Base-by-base conservation (phyloP, 2,113 vertebrate genomes). In the Channa argus region DNA sequence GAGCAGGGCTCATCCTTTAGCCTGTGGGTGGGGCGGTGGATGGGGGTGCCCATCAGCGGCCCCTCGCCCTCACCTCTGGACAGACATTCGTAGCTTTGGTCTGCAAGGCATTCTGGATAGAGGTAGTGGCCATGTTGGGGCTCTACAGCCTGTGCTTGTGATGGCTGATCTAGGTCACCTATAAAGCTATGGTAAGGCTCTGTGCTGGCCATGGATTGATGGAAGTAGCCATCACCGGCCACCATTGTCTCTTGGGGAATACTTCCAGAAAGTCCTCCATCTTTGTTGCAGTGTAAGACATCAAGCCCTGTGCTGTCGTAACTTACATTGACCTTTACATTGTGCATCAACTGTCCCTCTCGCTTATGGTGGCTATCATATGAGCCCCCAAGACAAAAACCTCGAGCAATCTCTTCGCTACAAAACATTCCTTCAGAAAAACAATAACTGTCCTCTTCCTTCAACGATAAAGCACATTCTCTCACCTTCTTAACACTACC, bases 81-180 rank as follows among this genome's bases (percentile, higher is more conserved):
- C 90, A 95, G 89, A 93, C 94, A 94, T 90, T 94, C 92, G 15
- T 92, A 93, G 88, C 90, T 90, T 92, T 94, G 88, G 89, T 95
- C 93, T 86, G 92, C 91, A 93, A 94, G 93, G 94, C 93, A 95
- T 93, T 95, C 94, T 83, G 94, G 93, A 85, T 94, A 94, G 92
- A 92, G 89, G 89, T 94, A 94, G 89, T 93, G 93, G 86, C 89
- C 89, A 47, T 94, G 93, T 85, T 91, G 92, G 83, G 93, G 79
- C 80, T 95, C 94, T 13, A 91, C 79, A 83, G 85, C 85, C 63
- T 91, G 93, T 62, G 88, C 86, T 82, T 92, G 92, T 72, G 92
- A 47, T 38, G 92, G 88, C 87, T 87, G 91, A 8, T 94, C 93
- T 7, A 94, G 87, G 70, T 92, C 91, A 49, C 93, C 93, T 82